These are phyloP conservation scores for Ifrita kowaldi DNA, from an alignment of 2,113 vertebrate genomes.

Conservation along the genomic window DNA sequence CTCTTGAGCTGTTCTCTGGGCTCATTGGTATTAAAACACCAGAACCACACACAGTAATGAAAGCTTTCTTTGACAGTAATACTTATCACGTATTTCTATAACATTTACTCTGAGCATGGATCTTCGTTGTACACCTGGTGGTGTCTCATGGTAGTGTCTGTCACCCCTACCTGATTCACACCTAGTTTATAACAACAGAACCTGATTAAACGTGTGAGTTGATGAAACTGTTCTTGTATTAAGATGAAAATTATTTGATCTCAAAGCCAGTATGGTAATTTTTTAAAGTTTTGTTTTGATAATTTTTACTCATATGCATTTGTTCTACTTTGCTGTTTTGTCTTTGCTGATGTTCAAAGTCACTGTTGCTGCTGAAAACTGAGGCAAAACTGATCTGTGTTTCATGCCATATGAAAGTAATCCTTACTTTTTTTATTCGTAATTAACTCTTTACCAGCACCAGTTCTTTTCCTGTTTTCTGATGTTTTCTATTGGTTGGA, in stretches of 20 bases:
- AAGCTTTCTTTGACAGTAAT: neutral
- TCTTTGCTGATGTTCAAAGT: neutral
- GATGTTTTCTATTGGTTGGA: neutral
- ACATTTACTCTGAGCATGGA: neutral
- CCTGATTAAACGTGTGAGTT: neutral
- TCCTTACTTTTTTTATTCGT: neutral
- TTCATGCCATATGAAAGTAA: neutral
- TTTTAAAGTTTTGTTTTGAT: neutral
- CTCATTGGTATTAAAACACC: neutral
- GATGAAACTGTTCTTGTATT: neutral
- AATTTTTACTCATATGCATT: neutral
- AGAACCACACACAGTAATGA: neutral
- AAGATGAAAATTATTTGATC: neutral
- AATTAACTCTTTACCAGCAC: neutral
- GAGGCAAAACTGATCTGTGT: neutral
- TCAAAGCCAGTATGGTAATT: neutral
- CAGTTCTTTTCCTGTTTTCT: neutral
- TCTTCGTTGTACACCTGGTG: neutral
- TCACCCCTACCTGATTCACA: neutral
- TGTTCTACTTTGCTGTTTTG: neutral
- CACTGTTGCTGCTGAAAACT: neutral
- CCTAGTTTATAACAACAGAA: neutral
- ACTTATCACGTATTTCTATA: neutral
- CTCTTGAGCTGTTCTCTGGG: neutral
- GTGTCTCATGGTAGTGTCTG: neutral